These are phyloP conservation scores for Seriola rivoliana DNA, from an alignment of 2,113 vertebrate genomes.

Conservation along the genomic window DNA sequence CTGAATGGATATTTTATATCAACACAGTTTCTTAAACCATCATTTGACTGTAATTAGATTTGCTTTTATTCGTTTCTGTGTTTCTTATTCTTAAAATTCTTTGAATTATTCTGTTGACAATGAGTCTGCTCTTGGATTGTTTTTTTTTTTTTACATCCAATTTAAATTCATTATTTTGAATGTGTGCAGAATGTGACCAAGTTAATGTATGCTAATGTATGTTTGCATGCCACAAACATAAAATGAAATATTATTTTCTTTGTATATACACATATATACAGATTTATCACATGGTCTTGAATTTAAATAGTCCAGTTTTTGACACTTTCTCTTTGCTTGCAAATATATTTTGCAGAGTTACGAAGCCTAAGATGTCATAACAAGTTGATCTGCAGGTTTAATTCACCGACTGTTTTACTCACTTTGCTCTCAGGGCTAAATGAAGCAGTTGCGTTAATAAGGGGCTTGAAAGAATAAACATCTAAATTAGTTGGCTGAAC, in stretches of 20 bases:
- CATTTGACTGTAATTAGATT: not conserved
- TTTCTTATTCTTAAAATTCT: not conserved
- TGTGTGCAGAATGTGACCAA: not conserved
- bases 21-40: not conserved
- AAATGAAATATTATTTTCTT: not conserved
- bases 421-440: conserved; percentile 25
- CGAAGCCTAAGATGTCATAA: conserved; percentile 22
- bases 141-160: not conserved
- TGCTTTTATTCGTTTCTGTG: not conserved
- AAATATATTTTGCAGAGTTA: conserved; percentile 24
- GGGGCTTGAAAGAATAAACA: conserved; percentile 37
- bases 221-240: not conserved
- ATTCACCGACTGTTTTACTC: conserved; percentile 32
- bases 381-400: conserved; percentile 38
- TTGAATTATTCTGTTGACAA: not conserved
- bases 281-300: not conserved
- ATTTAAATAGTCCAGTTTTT: not conserved
- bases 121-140: not conserved
- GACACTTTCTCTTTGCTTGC: conserved; percentile 10
- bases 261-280: not conserved
- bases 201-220: not conserved
- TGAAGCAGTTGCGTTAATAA: conserved; percentile 15
- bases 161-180: not conserved
- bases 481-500: conserved; percentile 39
- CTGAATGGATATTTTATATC: not conserved